Evolutionary conservation across 2,888 invertebrate genomes (phyloP).

Genomic region (Drosophila anomalata): DNA sequence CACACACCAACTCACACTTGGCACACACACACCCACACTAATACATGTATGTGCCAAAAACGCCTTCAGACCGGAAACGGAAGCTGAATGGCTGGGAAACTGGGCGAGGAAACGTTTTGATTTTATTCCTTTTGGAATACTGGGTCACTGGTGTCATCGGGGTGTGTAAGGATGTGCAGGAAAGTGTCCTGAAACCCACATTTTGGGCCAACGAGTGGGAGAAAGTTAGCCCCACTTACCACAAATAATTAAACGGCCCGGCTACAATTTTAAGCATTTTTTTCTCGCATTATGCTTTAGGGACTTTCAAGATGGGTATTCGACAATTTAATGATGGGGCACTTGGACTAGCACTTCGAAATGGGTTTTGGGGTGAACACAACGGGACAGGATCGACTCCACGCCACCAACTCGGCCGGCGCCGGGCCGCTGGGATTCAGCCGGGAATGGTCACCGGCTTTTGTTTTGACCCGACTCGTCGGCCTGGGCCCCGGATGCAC

Average conservation of each 20-base stretch:
- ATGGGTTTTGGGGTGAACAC: background rate
- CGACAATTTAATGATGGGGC: constrained; percentile 1
- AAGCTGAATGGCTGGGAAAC: constrained; percentile 32
- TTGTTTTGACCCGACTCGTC: background rate
- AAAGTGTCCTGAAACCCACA: background rate
- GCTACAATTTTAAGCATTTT: background rate
- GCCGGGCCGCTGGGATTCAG: background rate
- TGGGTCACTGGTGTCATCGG: background rate
- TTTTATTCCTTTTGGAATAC: constrained; percentile 18
- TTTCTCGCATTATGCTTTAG: background rate
- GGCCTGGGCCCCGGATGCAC: background rate
- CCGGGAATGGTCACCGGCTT: constrained; percentile 6
- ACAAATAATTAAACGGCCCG: background rate
- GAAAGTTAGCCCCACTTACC: background rate
- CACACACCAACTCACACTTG: background rate
- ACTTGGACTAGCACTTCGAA: background rate
- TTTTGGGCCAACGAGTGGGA: background rate
- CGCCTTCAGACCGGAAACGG: constrained; percentile 38
- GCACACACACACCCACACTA: background rate
- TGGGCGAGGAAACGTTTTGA: constrained; percentile 41
- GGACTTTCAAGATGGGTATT: background rate
- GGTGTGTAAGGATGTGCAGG: background rate
- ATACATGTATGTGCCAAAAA: constrained; percentile 7
- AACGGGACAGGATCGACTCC: background rate
- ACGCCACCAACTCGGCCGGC: background rate